Evolutionary conservation across 2,113 vertebrate genomes (phyloP).

Genomic region (Ornithorhynchus anatinus): DNA sequence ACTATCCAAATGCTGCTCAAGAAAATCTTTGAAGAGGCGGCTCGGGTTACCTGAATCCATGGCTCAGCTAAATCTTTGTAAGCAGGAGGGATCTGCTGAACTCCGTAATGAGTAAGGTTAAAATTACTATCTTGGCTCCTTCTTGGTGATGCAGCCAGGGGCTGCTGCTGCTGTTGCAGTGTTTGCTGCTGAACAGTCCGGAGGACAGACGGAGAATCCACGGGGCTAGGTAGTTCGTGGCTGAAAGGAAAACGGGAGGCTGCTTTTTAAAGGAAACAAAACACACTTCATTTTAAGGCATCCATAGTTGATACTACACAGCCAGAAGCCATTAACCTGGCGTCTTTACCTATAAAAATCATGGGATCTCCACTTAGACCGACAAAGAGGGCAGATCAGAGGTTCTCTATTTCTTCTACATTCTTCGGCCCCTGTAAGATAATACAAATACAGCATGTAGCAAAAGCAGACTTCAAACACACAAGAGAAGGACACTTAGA

Average conservation of each 20-base stretch:
- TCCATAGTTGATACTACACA: background rate
- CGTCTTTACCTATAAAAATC: slow-evolving; percentile 85
- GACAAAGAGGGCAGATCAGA: slow-evolving; percentile 88
- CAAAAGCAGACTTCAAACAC: background rate
- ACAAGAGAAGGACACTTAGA: background rate
- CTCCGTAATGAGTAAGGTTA: slow-evolving; percentile 82
- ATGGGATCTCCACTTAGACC: slow-evolving; percentile 89
- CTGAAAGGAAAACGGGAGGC: slow-evolving; percentile 54
- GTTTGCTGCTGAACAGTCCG: slow-evolving; percentile 69
- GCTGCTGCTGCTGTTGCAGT: slow-evolving; percentile 48
- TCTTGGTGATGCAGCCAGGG: slow-evolving; percentile 68
- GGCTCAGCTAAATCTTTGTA: slow-evolving; percentile 86
- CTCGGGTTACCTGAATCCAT: slow-evolving; percentile 86
- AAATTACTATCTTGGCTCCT: slow-evolving; percentile 74
- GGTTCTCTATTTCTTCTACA: slow-evolving; percentile 88
- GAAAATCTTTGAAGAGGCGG: slow-evolving; percentile 7
- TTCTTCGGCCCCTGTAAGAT: slow-evolving; percentile 87
- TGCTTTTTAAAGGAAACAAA: background rate
- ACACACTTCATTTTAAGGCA: background rate
- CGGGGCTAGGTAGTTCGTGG: slow-evolving; percentile 78
- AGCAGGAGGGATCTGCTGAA: slow-evolving; percentile 83
- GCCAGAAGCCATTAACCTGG: background rate
- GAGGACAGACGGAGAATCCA: slow-evolving; percentile 72
- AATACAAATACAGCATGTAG: background rate
- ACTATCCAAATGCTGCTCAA: background rate